These are phyloP conservation scores for Formica selysi DNA, from an alignment of 1,140 invertebrate genomes.

Conservation along the genomic window DNA sequence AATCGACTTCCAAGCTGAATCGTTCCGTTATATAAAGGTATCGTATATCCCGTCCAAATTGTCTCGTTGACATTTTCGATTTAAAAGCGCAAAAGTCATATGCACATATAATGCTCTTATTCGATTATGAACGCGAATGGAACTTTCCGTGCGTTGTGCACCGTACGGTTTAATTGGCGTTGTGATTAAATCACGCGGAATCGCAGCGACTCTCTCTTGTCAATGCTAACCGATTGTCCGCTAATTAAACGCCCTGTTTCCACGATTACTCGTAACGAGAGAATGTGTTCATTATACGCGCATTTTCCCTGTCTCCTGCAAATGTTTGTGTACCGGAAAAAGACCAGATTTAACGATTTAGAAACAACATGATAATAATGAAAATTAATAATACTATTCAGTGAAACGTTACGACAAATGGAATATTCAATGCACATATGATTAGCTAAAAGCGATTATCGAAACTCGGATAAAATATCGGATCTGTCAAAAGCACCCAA, in stretches of 20 bases:
- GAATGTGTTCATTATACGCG: constrained; percentile 12
- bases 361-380: not conserved
- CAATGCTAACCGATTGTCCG: constrained; percentile 64
- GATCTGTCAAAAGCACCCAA: constrained; percentile 37
- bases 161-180: constrained; percentile 29
- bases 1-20: constrained; percentile 5
- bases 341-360: constrained; percentile 5
- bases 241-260: constrained; percentile 59
- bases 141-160: constrained; percentile 13
- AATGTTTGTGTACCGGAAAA: constrained; percentile 2
- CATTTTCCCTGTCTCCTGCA: constrained; percentile 2
- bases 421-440: constrained; percentile 23
- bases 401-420: constrained; percentile 23
- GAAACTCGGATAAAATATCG: constrained; percentile 24
- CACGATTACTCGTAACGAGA: constrained; percentile 34
- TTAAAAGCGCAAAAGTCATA: constrained; percentile 21
- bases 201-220: constrained; percentile 1
- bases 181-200: constrained; percentile 64
- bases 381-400: constrained; percentile 33
- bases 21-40: not conserved
- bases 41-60: constrained; percentile 31
- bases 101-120: constrained; percentile 36
- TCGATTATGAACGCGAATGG: constrained; percentile 52
- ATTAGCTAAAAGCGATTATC: constrained; percentile 30
- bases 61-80: constrained; percentile 27